Percentiles rank a stretch among this genome's conserved stretches.
Evolutionary conservation across 2,888 invertebrate species (phyloP).

Genomic region (Metellina segmentata): DNA sequence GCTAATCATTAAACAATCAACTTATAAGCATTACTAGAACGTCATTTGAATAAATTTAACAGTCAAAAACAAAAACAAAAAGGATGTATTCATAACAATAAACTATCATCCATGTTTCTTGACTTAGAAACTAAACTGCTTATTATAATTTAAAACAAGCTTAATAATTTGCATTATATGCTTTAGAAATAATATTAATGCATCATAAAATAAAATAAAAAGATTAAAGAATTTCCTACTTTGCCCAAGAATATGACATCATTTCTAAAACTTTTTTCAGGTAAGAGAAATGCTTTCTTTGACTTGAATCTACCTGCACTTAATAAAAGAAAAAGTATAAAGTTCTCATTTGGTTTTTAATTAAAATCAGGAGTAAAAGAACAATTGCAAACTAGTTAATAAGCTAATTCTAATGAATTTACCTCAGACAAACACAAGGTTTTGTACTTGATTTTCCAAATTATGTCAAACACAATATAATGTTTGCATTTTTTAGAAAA

Average conservation of each 20-base stretch:
- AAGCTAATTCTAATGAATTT: background rate
- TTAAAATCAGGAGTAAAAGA: background rate
- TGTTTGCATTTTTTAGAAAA: no score
- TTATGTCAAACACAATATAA: background rate
- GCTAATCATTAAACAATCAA: no score
- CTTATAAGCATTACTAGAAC: no score
- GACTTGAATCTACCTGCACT: conserved; percentile 86
- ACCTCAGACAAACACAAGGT: background rate
- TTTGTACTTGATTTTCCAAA: background rate
- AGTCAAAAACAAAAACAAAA: no score
- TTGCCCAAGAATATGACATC: conserved; percentile 84
- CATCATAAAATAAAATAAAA: background rate
- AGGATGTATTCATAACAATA: no score
- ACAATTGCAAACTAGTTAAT: background rate
- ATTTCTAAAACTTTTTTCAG: conserved; percentile 85
- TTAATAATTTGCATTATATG: no score
- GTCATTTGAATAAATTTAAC: no score
- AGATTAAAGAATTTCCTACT: conserved; percentile 47
- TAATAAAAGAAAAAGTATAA: conserved; percentile 23
- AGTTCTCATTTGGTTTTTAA: background rate
- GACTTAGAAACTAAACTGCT: no score
- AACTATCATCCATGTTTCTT: no score
- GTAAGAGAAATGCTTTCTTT: conserved; percentile 89
- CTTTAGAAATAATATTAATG: background rate
- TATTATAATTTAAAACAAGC: no score